phyloP scores from a whole-genome alignment of 2,113 vertebrate species.

The Sporophila hypoxantha region DNA sequence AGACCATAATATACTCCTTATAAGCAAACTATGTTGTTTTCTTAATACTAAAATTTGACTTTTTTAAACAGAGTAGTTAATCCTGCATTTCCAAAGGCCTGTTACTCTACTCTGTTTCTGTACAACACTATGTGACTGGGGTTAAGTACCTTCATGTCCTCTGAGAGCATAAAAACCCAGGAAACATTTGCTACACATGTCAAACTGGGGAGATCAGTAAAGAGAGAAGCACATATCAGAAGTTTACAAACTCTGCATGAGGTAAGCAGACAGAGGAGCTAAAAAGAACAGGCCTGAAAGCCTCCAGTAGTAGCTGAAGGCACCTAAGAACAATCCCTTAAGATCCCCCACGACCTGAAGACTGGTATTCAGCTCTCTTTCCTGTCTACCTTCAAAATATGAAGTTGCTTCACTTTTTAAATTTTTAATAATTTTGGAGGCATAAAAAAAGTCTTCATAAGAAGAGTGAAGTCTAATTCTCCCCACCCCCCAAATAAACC shows the following conservation, averaged over 20 bases:
- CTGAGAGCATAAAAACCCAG: not conserved
- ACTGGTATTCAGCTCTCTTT: not conserved
- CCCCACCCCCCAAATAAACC: accelerated
- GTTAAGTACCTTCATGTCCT: accelerated
- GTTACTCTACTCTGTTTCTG: not conserved
- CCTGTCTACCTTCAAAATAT: not conserved
- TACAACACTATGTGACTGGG: not conserved
- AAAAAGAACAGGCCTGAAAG: not conserved
- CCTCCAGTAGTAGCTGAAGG: not conserved
- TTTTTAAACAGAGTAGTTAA: not conserved
- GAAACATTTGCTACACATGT: not conserved
- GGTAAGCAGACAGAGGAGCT: not conserved
- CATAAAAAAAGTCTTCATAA: not conserved
- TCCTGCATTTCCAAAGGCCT: not conserved
- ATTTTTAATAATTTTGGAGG: not conserved
- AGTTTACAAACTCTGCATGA: not conserved
- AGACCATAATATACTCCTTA: not conserved
- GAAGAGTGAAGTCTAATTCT: not conserved
- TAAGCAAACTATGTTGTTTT: not conserved
- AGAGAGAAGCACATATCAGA: accelerated
- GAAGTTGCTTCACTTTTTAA: not conserved
- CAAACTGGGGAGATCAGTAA: not conserved
- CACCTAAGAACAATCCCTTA: not conserved
- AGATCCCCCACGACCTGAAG: not conserved
- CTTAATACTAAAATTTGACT: not conserved